Base-by-base conservation (phyloP, 2,113 vertebrate species). In the Hippocampus mohnikei region DNA sequence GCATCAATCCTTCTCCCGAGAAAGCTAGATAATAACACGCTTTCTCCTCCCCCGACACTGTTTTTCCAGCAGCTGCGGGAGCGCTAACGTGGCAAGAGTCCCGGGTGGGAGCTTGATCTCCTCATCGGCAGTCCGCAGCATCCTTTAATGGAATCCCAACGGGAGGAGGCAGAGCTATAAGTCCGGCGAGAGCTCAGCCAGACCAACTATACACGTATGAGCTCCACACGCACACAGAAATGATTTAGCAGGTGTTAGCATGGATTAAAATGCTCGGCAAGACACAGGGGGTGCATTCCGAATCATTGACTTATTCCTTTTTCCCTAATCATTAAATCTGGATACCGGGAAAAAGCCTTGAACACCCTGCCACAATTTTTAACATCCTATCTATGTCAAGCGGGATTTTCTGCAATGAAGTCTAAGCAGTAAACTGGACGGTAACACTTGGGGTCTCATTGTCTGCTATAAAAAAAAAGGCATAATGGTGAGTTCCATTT, bases 91-190 rank as follows among this genome's bases (percentile, higher is more conserved):
- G 73, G 64, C 64, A 33, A 21, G 12, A 73, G 52, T 76, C 79
- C 79, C 83, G 65, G 65, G 60, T 65, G 76, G 33, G 11, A 52
- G 56, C 40, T 79, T 80, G 73, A 81, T 83, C 79, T 81, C 70
- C 74, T 83, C 76, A 78, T 83, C 80, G 80, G 23, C 42, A 68
- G 25, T n/a, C 56, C 33, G 66, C 72, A 29, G 68, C 70, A 59
- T 77, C 78, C 61, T 78, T 82, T 81, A 80, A 81, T 81, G 76
- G 72, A 79, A 78, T 69, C 80, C 75, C 72, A 71, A 65, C n/a
- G 70, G 72, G 78, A 74, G 72, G 37, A 55, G 52, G 52, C 15
- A 15, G 70, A 3, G 71, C 74, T 63, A 13, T 69, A 41, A 82
- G 60, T 73, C 33, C 29, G 58, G 69, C 71, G 70, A 60, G 78